phyloP scores from a whole-genome alignment of 1,140 invertebrate species.

The Heliconius melpomene region DNA sequence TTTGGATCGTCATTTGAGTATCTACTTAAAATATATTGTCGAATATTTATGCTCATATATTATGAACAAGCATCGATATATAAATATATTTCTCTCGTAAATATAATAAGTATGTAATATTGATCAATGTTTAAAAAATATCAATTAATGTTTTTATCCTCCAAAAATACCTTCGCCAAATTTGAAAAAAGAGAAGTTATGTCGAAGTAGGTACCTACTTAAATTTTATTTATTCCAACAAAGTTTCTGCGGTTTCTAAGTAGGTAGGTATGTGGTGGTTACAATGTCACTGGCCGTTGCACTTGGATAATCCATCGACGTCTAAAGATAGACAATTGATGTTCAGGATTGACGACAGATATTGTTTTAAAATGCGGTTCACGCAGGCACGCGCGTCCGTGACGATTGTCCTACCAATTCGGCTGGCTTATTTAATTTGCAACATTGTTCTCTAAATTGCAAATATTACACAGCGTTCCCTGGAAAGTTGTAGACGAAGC shows the following conservation, averaged over 20 bases:
- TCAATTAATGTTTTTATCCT: neutral
- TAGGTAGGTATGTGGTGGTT: constrained; percentile 17
- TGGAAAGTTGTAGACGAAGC: constrained; percentile 55
- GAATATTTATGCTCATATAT: neutral
- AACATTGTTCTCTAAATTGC: constrained; percentile 63
- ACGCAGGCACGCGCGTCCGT: constrained; percentile 49
- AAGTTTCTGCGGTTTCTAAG: constrained; percentile 27
- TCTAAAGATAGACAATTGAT: constrained; percentile 17
- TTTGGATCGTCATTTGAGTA: neutral
- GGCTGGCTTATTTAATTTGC: constrained; percentile 59
- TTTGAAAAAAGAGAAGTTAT: neutral
- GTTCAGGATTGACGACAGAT: constrained; percentile 14
- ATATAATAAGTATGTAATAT: no score
- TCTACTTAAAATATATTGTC: neutral
- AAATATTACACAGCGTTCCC: constrained; percentile 43
- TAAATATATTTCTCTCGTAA: no score
- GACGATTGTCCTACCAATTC: constrained; percentile 60
- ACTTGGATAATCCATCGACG: constrained; percentile 27
- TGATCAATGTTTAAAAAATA: neutral
- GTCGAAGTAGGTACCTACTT: neutral
- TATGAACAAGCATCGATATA: neutral
- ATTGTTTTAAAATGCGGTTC: constrained; percentile 45
- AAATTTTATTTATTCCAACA: constrained; percentile 17
- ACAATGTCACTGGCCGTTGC: constrained; percentile 30
- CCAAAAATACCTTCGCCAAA: neutral